Conservation (phyloP, 2,113 vertebrate species). For the Muntiacus muntjak region DNA sequence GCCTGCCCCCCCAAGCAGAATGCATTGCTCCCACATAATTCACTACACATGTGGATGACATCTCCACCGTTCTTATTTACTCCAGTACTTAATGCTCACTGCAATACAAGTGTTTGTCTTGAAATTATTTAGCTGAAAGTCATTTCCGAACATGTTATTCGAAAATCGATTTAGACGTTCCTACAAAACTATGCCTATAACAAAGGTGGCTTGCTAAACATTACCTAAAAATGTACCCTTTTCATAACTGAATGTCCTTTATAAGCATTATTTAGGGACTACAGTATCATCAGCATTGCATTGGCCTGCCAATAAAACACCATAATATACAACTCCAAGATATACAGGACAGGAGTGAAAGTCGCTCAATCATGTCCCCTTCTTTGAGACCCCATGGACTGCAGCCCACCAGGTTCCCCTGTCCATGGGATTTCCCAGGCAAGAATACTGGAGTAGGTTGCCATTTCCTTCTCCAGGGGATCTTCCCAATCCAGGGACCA, state of each 20-base stretch:
- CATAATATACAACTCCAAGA: neutral
- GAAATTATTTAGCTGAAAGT: neutral
- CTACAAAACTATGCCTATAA: neutral
- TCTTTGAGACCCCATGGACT: neutral
- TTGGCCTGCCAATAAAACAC: neutral
- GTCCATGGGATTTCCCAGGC: neutral
- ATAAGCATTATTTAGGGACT: neutral
- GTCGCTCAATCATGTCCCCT: rapidly evolving
- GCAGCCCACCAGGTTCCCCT: neutral
- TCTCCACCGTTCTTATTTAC: neutral
- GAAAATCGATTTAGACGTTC: neutral
- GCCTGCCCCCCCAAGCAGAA: neutral
- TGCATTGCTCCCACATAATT: neutral
- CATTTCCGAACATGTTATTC: neutral
- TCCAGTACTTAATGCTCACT: neutral
- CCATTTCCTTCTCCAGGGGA: neutral
- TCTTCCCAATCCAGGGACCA: neutral
- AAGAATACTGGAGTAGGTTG: neutral
- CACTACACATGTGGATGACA: neutral
- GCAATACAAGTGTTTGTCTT: neutral
- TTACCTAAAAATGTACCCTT: neutral
- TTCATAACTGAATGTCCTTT: neutral
- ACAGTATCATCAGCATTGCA: neutral
- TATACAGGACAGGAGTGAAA: neutral
- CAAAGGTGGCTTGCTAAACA: neutral